Evolutionary conservation across 2,888 invertebrate genomes (phyloP), one percentile per base, ranked within the genome.

Genomic region (Philhelius pedissequus): DNA sequence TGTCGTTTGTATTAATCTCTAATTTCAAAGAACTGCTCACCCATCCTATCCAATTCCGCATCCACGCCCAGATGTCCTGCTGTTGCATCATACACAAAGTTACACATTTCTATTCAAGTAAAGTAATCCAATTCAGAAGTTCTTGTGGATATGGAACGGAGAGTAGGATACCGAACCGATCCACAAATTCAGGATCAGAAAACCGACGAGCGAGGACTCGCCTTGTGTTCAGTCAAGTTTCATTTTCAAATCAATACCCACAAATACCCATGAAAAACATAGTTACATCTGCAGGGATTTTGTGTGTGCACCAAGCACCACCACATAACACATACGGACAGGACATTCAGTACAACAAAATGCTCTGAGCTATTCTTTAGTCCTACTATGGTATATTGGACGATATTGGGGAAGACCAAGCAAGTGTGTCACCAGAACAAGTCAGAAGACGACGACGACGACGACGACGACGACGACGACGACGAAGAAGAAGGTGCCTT

Each of bases 141-240:
- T 79, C 58, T 50, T 20, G n/a, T n/a, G n/a, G n/a, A 68, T 30
- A 62, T 80, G 48, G 20, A 54, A 68, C 30, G 48, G n/a, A n/a
- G n/a, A n/a, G n/a, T n/a, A n/a, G n/a, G 40, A 80, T 38, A 43
- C 43, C 18, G 15, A 40, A 18, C 74, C 69, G 80, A 80, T 70
- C 75, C 81, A 70, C 81, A 81, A 71, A 76, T 81, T 71, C 70
- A 81, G 75, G 64, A 76, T 81, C 76, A 76, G 43, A 76, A 69
- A 58, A 66, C 75, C 75, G 60, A 74, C 40, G 54, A 80, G 43
- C 60, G 54, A 54, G n/a, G n/a, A n/a, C n/a, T n/a, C 80, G 62
- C 54, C 70, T 32, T 73, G 50, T 68, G 35, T 18, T 70, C 62
- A 70, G 80, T 64, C 75, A 62, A 79, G 73, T 79, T 73, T 68